phyloP scores from a whole-genome alignment of 2,113 vertebrate species.

The Accipiter virgatus region DNA sequence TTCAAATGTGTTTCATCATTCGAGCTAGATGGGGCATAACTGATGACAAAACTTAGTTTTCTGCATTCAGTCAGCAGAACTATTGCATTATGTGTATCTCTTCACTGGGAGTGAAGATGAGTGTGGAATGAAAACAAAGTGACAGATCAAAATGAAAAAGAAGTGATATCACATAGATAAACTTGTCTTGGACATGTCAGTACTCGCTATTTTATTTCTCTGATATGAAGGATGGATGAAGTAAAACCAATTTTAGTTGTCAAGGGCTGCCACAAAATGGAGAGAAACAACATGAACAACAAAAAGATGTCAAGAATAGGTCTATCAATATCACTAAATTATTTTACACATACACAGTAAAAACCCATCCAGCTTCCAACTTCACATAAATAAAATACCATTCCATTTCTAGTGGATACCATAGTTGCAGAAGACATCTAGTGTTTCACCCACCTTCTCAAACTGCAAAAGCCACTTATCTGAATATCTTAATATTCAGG shows the following conservation, averaged over 20 bases:
- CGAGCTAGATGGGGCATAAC: neutral
- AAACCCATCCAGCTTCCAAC: constrained; percentile 40
- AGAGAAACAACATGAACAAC: constrained; percentile 36
- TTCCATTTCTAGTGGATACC: constrained; percentile 42
- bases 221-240: constrained; percentile 62
- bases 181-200: constrained; percentile 60
- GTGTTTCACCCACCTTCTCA: constrained; percentile 1
- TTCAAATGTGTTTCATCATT: neutral
- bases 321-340: constrained; percentile 68
- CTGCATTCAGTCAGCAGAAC: neutral
- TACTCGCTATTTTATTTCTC: constrained; percentile 32
- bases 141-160: constrained; percentile 51
- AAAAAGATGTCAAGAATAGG: constrained; percentile 59
- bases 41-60: neutral
- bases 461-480: neutral
- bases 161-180: constrained; percentile 43
- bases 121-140: constrained; percentile 44
- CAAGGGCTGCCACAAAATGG: constrained; percentile 60
- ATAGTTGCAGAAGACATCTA: constrained; percentile 44
- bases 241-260: constrained; percentile 69
- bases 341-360: constrained; percentile 52
- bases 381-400: constrained; percentile 56
- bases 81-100: neutral
- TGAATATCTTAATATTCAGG: constrained; percentile 12
- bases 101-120: constrained; percentile 13